A percentile compares a stretch with the other conserved stretches of the same genome.
Conservation (phyloP, 92 coral and sea anemone species). For the Parazoanthus atlanticus region DNA sequence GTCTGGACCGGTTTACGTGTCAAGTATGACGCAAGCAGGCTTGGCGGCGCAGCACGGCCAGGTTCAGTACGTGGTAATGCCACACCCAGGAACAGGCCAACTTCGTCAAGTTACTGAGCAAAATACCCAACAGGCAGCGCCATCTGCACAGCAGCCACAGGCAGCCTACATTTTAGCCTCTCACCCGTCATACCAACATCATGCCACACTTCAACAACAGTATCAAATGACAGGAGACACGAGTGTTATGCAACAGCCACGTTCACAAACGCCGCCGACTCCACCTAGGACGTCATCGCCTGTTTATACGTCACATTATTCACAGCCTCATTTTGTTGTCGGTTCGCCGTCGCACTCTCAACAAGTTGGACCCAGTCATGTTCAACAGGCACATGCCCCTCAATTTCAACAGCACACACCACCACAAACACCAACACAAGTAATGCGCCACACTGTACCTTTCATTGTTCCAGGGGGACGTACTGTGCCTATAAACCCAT, state of each 20-base stretch:
- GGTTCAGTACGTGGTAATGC: conserved; percentile 88
- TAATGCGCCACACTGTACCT: conserved; percentile 78
- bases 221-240: conserved; percentile 63
- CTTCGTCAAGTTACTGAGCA: conserved; percentile 68
- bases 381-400: conserved; percentile 67
- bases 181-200: conserved; percentile 57
- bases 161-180: conserved; percentile 55
- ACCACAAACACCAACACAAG: conserved; percentile 72
- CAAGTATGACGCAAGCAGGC: conserved; percentile 84
- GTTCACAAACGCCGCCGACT: conserved; percentile 94
- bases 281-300: conserved; percentile 92
- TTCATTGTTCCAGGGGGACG: conserved; percentile 75
- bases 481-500: conserved; percentile 70
- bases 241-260: conserved; percentile 72
- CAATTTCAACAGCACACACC: conserved; percentile 68
- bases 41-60: conserved; percentile 81
- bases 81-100: conserved; percentile 73
- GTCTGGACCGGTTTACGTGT: conserved; percentile 74
- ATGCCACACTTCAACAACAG: conserved; percentile 64
- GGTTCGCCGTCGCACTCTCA: conserved; percentile 56
- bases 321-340: conserved; percentile 54
- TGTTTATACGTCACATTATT: conserved; percentile 56
- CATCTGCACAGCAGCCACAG: conserved; percentile 64
- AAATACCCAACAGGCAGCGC: conserved; percentile 56
- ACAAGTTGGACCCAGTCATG: conserved; percentile 41